A percentile compares a stretch with the other conserved stretches of the same genome.
These are phyloP conservation scores for Chaenocephalus aceratus DNA, from an alignment of 2,113 vertebrate genomes.

Conservation along the genomic window DNA sequence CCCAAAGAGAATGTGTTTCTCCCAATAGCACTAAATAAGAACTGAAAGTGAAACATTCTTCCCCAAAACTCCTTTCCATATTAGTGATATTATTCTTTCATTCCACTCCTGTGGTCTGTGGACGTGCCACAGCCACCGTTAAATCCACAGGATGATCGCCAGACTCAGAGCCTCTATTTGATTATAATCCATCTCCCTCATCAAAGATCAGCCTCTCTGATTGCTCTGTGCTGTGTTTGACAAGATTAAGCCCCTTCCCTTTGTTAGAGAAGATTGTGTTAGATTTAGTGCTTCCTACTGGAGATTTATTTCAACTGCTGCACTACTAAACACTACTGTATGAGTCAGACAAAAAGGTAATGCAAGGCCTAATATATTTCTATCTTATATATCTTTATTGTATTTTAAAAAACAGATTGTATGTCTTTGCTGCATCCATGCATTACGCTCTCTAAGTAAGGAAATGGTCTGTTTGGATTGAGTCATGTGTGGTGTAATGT, in stretches of 20 bases:
- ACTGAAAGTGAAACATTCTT: constrained; percentile 17
- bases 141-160: constrained; percentile 72
- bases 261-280: constrained; percentile 66
- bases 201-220: constrained; percentile 75
- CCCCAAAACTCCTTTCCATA: constrained; percentile 21
- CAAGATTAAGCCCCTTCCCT: constrained; percentile 70
- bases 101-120: constrained; percentile 39
- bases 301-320: constrained; percentile 45
- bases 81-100: constrained; percentile 29
- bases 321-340: neutral
- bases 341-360: constrained; percentile 23
- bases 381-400: neutral
- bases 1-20: no score
- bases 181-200: constrained; percentile 78
- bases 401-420: neutral
- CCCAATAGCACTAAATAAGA: no score
- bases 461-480: constrained; percentile 4
- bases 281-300: constrained; percentile 46
- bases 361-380: neutral
- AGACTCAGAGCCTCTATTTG: constrained; percentile 70
- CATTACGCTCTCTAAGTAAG: neutral
- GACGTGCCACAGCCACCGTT: constrained; percentile 62
- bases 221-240: constrained; percentile 76
- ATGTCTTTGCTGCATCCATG: neutral
- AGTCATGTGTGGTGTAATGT: neutral